Conservation (phyloP, 2,888 invertebrate species). For the Aphodius sticticus region DNA sequence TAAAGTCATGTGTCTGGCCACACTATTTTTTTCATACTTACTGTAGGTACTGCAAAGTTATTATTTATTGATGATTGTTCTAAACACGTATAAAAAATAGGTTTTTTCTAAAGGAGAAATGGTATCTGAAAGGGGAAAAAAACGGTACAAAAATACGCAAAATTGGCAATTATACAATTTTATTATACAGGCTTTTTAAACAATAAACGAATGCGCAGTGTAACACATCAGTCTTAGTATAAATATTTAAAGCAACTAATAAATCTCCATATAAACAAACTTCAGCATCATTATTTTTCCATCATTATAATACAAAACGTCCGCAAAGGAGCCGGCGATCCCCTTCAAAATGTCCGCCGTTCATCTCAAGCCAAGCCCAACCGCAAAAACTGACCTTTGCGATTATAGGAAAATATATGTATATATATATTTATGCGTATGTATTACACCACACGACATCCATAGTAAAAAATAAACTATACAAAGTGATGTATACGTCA, state of each 20-base stretch:
- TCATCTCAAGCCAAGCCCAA: background rate
- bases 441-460: background rate
- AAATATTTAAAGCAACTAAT: conserved; percentile 37
- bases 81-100: too few species aligned
- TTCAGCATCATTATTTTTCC: conserved; percentile 26
- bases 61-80: too few species aligned
- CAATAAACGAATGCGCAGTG: conserved; percentile 56
- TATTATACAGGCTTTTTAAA: conserved; percentile 57
- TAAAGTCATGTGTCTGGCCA: too few species aligned
- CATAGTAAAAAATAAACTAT: background rate
- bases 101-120: too few species aligned
- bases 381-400: background rate
- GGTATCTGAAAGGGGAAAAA: background rate
- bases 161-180: conserved; percentile 55
- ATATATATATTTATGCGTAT: conserved; percentile 4
- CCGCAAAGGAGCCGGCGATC: background rate
- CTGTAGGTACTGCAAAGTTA: too few species aligned
- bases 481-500: background rate
- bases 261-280: conserved; percentile 34
- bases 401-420: background rate
- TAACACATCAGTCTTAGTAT: conserved; percentile 58
- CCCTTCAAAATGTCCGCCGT: background rate
- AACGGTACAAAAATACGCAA: background rate
- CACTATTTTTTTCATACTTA: too few species aligned
- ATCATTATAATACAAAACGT: conserved; percentile 9